Evolutionary conservation across 2,113 vertebrate genomes (phyloP), one percentile per base, ranked within the genome.

Genomic region (Oophaga pumilio): DNA sequence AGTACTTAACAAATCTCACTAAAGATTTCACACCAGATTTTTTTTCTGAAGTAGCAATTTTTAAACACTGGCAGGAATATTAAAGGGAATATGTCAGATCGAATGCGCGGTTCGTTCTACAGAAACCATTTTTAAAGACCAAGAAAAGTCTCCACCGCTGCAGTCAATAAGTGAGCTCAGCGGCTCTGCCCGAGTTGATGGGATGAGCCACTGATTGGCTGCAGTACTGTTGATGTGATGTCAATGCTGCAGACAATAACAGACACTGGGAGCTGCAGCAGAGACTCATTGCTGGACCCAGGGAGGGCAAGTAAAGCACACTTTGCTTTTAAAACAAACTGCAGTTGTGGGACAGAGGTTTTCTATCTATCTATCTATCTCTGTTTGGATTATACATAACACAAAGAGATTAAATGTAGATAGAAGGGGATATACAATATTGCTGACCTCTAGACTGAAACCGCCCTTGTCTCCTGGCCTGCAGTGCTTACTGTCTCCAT

Each of bases 361-460:
- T 43, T 43, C 33, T 43, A 43, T 43, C 33, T 43, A 68, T 12
- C 4, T 68, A 26, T 22, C 24, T 69, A 0, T 43, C 28, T 73
- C 2, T n/a, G 8, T 33, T 64, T 43, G 1, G 8, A 9, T 13
- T 71, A 71, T 22, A 84, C 12, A 56, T 14, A 57, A 53, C 13
- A 62, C 0, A 74, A 49, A 26, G 52, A 74, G 17, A 43, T 11
- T 28, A 69, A 13, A 53, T 87, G 60, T 78, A 49, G 50, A 11
- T 73, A 50, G 43, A 81, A 24, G 50, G 69, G 22, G 50, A 64
- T 62, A 87, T 62, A 62, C 33, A 84, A 84, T 17, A 83, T 93
- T 92, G 96, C 97, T 98, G 94, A 99, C 98, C 98, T 99, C 97
- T 92, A 96, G 93, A 94, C 92, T 96, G 94, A 98, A 95, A 96